Evolutionary conservation across 92 coral and sea anemone genomes (phyloP).

Genomic region (Zoanthus gigantus): DNA sequence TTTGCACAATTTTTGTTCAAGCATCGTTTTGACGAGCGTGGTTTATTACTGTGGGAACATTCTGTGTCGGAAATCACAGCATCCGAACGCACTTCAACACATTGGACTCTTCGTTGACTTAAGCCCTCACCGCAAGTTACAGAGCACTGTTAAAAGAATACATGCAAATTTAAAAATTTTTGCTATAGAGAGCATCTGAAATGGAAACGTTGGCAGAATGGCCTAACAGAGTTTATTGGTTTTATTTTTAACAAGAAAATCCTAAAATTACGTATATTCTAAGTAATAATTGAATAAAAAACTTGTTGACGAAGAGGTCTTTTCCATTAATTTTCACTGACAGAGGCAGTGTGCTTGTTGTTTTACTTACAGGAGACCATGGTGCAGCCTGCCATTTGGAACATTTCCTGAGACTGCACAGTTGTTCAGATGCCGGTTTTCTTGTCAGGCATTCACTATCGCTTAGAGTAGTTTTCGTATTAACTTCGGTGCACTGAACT

Average conservation of each 20-base stretch:
- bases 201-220: too few relatives aligned
- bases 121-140: slow-evolving; percentile 40
- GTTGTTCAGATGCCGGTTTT: slow-evolving; percentile 13
- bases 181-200: too few relatives aligned
- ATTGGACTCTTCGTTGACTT: slow-evolving; percentile 38
- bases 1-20: slow-evolving; percentile 27
- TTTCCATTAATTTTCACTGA: not conserved
- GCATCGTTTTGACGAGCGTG: slow-evolving; percentile 17
- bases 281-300: not conserved
- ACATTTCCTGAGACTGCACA: slow-evolving; percentile 19
- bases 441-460: slow-evolving; percentile 20
- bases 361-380: slow-evolving; percentile 22
- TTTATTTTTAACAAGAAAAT: too few relatives aligned
- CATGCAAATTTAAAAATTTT: not conserved
- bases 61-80: slow-evolving; percentile 31
- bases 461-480: slow-evolving; percentile 13
- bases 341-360: not conserved
- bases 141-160: slow-evolving; percentile 7
- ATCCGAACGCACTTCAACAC: slow-evolving; percentile 15
- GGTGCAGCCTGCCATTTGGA: slow-evolving; percentile 21
- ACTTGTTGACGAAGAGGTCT: not conserved
- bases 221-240: too few relatives aligned
- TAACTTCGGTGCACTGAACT: slow-evolving; percentile 36
- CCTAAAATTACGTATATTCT: not conserved
- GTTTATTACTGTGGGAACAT: slow-evolving; percentile 16